Evolutionary conservation across 2,797 vertebrate species (phyloP).

Genomic region (Pitangus sulphuratus): DNA sequence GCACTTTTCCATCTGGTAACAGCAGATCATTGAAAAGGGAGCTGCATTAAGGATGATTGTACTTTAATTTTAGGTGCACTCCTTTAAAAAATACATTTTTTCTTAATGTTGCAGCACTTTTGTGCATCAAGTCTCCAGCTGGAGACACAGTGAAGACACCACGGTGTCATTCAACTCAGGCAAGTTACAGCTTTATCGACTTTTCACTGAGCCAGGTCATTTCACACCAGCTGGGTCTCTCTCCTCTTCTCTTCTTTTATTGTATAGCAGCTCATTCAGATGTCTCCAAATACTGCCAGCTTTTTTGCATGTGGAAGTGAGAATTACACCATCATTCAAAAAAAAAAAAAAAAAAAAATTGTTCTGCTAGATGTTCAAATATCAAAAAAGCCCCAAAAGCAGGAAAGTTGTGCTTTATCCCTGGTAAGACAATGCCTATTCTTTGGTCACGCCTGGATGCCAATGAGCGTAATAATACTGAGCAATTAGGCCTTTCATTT

Average conservation of each 20-base stretch:
- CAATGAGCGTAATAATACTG: background rate
- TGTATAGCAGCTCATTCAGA: constrained; percentile 12
- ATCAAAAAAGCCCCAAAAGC: background rate
- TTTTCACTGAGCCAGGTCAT: constrained; percentile 7
- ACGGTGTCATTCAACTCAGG: background rate
- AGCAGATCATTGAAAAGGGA: background rate
- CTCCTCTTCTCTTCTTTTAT: background rate
- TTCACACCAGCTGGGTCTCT: constrained; percentile 35
- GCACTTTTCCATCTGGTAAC: background rate
- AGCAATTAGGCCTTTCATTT: constrained; percentile 64
- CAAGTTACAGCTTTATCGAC: background rate
- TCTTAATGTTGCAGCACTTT: background rate
- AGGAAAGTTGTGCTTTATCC: background rate
- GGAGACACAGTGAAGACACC: background rate
- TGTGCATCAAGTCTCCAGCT: background rate
- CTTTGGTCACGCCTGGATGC: constrained; percentile 35
- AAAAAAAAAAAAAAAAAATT: background rate
- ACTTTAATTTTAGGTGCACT: background rate
- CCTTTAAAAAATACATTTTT: background rate
- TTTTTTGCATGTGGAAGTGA: constrained; percentile 24
- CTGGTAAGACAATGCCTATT: background rate
- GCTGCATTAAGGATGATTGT: background rate
- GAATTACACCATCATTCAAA: background rate
- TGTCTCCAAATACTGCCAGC: constrained; percentile 14
- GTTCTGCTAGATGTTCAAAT: background rate